Evolutionary conservation across 2,888 invertebrate genomes (phyloP).

Genomic region (Osmoderma eremita): DNA sequence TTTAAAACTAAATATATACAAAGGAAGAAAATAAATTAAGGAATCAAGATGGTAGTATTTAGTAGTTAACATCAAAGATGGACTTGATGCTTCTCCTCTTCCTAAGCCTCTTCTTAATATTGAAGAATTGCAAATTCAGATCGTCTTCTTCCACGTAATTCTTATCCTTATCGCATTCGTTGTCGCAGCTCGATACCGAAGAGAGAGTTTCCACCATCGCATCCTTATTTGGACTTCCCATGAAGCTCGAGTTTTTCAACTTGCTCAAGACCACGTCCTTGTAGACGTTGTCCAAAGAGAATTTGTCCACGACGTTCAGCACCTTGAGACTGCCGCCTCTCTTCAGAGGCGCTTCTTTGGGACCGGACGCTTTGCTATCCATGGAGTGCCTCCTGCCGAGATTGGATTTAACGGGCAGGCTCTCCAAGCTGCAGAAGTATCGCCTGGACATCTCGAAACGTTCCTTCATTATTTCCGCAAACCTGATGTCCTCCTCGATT

Average conservation of each 20-base stretch:
- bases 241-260: slow-evolving; percentile 36
- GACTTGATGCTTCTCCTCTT: slow-evolving; percentile 40
- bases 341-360: not conserved
- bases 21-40: slow-evolving; percentile 7
- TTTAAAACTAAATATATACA: slow-evolving; percentile 1
- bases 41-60: not conserved
- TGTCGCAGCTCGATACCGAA: slow-evolving; percentile 39
- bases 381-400: slow-evolving; percentile 26
- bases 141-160: slow-evolving; percentile 39
- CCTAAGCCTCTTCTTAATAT: slow-evolving; percentile 32
- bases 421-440: slow-evolving; percentile 43
- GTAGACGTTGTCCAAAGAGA: slow-evolving; percentile 40
- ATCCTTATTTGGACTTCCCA: slow-evolving; percentile 33
- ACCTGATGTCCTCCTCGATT: slow-evolving; percentile 36
- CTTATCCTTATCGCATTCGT: slow-evolving; percentile 18
- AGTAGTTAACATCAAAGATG: slow-evolving; percentile 41
- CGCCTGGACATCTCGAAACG: slow-evolving; percentile 38
- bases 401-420: slow-evolving; percentile 6
- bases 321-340: slow-evolving; percentile 31
- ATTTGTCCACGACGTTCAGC: slow-evolving; percentile 35
- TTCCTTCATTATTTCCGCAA: slow-evolving; percentile 40
- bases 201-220: slow-evolving; percentile 40
- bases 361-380: slow-evolving; percentile 15
- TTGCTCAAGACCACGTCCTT: slow-evolving; percentile 35
- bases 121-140: slow-evolving; percentile 40